A percentile compares a stretch with the other conserved stretches of the same genome.
phyloP scores from a whole-genome alignment of 2,888 invertebrate species.

The Athripsodes cinereus region DNA sequence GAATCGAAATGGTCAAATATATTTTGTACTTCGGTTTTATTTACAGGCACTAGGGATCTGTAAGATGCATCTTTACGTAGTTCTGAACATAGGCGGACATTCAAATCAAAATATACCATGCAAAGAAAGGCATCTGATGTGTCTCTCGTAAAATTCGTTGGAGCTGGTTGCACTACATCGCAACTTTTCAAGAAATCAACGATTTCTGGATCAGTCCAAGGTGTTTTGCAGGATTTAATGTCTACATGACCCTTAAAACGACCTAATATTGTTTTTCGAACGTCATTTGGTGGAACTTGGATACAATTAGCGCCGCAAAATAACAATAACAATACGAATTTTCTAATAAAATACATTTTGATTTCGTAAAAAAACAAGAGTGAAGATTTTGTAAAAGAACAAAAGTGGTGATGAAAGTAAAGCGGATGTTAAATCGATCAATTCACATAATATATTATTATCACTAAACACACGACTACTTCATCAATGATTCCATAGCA shows the following conservation, averaged over 20 bases:
- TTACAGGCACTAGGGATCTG: background rate
- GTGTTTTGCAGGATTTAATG: background rate
- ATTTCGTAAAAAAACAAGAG: too few relatives aligned
- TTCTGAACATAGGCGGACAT: background rate
- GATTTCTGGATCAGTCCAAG: slow-evolving; percentile 2
- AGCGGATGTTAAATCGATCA: too few relatives aligned
- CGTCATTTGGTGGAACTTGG: background rate
- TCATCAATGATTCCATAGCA: too few relatives aligned
- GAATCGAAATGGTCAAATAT: background rate
- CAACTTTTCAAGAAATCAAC: slow-evolving; percentile 8
- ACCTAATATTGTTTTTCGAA: background rate
- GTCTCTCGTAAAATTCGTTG: background rate
- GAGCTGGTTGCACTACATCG: slow-evolving; percentile 3
- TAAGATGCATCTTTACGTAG: slow-evolving; percentile 6
- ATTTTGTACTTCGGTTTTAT: background rate
- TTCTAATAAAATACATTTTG: too few relatives aligned
- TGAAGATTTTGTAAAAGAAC: too few relatives aligned
- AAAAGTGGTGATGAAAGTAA: too few relatives aligned
- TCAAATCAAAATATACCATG: slow-evolving; percentile 16
- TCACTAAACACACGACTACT: too few relatives aligned
- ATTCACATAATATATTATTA: too few relatives aligned
- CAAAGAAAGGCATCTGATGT: slow-evolving; percentile 8
- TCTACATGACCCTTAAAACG: background rate
- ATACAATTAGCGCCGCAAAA: background rate
- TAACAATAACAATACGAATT: too few relatives aligned